These are phyloP conservation scores for Rhorus exstirpatorius DNA, from an alignment of 2,888 invertebrate genomes.

Conservation along the genomic window DNA sequence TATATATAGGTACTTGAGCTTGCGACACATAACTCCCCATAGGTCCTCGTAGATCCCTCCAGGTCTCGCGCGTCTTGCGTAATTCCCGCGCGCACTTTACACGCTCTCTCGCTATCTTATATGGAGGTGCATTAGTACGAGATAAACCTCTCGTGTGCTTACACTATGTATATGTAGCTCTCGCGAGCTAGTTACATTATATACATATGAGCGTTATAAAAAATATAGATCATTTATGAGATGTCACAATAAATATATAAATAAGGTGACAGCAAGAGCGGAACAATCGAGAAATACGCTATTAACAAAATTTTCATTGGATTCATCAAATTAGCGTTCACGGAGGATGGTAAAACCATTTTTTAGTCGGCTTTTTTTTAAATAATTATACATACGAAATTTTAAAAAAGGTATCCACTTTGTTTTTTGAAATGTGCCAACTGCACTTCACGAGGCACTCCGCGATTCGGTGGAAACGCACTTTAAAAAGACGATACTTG, in stretches of 20 bases:
- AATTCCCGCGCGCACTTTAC: slow-evolving; percentile 63
- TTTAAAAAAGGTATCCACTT: too few species aligned
- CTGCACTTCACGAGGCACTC: too few species aligned
- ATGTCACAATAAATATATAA: slow-evolving; percentile 7
- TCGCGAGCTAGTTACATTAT: slow-evolving; percentile 18
- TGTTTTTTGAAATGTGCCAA: too few species aligned
- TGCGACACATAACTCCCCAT: slow-evolving; percentile 43
- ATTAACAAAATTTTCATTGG: background rate
- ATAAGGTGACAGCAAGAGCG: background rate
- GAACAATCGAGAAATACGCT: too few species aligned
- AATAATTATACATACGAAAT: too few species aligned
- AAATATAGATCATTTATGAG: slow-evolving; percentile 42
- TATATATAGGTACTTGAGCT: slow-evolving; percentile 13
- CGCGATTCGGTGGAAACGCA: too few species aligned
- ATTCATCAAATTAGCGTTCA: too few species aligned
- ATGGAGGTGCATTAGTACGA: slow-evolving; percentile 62
- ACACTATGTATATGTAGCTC: slow-evolving; percentile 62
- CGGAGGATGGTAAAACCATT: too few species aligned
- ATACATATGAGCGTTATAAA: slow-evolving; percentile 10
- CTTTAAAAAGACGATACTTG: too few species aligned
- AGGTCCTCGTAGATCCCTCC: slow-evolving; percentile 41
- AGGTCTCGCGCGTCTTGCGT: slow-evolving; percentile 52
- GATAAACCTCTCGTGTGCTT: slow-evolving; percentile 61
- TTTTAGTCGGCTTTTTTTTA: too few species aligned
- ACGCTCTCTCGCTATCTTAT: slow-evolving; percentile 68